Evolutionary conservation across 1,140 invertebrate genomes (phyloP), one percentile per base, ranked within the genome.

Genomic region (Pogonus chalceus): DNA sequence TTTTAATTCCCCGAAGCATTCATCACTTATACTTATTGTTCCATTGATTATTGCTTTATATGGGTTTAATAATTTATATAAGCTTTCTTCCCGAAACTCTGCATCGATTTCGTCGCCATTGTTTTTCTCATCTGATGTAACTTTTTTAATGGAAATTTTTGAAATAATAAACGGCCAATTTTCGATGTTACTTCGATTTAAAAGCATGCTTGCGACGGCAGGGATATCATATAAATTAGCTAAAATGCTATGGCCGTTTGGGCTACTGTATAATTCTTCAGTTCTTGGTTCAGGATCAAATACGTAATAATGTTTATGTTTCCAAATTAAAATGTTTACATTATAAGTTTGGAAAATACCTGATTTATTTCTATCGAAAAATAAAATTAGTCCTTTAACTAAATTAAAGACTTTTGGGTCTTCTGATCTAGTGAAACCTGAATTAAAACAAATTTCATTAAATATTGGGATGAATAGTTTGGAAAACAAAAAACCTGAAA

Each of bases 361-460:
- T 22, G 74, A 70, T 20, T 66, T 60, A 55, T 76, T 72, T 7
- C 70, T 65, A 20, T 65, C 66, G 60, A 76, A 78, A 57, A 76
- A 78, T n/a, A 75, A 71, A 54, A 69, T 75, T 1, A 77, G 55
- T 7, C 72, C 76, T 58, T 73, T 71, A 24, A 72, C 72, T 9
- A 78, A 54, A 53, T 77, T 77, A 54, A 73, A 77, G 14, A 77
- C 68, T 9, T 68, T 73, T 7, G 70, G 73, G 54, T 77, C 73
- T 10, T 71, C 59, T 2, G 68, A 72, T 70, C 70, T 69, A 0
- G 70, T 67, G 52, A 71, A 71, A 0, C 71, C 71, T 2, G 72
- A 67, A n/a, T 72, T 60, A 23, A 71, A 31, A 31, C 4, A 31
- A 7, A 31, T 31, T 31, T 14, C 4, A 31, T 7, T 4, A 31